Conservation (phyloP, 2,888 invertebrate genomes). For the Chymomyza caudatula region DNA sequence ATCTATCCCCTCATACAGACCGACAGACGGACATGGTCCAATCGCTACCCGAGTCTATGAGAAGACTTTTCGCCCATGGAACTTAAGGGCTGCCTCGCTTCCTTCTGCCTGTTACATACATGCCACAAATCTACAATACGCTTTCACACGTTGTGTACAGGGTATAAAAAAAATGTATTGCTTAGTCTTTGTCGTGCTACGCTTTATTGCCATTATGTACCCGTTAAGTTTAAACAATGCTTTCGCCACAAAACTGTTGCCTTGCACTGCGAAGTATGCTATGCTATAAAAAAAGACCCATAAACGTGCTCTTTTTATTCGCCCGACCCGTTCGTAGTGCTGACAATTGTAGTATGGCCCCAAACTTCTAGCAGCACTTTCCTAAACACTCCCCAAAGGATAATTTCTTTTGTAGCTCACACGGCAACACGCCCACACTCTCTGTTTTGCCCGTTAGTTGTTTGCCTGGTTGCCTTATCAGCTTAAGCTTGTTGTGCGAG, state of each 20-base stretch:
- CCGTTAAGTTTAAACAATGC: background rate
- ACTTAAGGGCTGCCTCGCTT: too few species aligned
- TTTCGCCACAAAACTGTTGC: background rate
- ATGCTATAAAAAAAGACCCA: conserved; percentile 47
- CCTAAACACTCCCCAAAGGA: background rate
- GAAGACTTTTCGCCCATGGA: too few species aligned
- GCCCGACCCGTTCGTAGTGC: conserved; percentile 23
- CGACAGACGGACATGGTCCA: too few species aligned
- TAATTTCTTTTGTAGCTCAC: conserved; percentile 2
- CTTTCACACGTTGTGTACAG: too few species aligned
- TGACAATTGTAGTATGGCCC: conserved; percentile 27
- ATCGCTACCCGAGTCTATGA: too few species aligned
- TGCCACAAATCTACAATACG: too few species aligned
- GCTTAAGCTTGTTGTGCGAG: background rate
- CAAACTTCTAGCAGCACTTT: conserved; percentile 7
- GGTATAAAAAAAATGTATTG: background rate
- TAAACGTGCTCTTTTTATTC: conserved; percentile 57
- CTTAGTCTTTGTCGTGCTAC: background rate
- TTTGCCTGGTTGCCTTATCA: background rate
- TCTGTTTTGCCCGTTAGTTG: background rate
- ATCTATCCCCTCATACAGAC: too few species aligned
- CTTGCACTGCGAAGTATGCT: conserved; percentile 52
- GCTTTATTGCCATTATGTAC: background rate
- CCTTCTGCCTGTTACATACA: too few species aligned
- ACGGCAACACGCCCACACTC: conserved; percentile 1